These are phyloP conservation scores for Megalopta genalis DNA, from an alignment of 1,140 invertebrate genomes.

Conservation along the genomic window DNA sequence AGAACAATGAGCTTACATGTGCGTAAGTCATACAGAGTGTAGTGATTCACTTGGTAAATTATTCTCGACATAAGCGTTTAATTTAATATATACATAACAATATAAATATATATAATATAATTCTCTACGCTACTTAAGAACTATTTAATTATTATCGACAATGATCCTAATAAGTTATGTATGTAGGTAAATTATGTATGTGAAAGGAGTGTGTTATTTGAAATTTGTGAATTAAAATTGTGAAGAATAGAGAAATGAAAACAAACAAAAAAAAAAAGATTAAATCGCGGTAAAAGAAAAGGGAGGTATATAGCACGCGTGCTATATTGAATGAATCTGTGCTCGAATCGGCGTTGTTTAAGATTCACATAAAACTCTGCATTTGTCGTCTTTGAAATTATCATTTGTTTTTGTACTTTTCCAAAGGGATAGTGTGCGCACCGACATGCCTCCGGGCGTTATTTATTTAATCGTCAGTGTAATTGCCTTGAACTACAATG, in stretches of 20 bases:
- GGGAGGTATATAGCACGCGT: neutral
- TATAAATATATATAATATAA: constrained; percentile 36
- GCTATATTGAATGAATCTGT: neutral
- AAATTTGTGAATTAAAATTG: constrained; percentile 24
- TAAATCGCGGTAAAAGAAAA: neutral
- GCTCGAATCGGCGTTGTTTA: neutral
- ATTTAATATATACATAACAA: constrained; percentile 26
- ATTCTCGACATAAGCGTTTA: constrained; percentile 41
- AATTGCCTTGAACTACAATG: constrained; percentile 35
- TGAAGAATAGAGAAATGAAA: constrained; percentile 37
- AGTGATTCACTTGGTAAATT: constrained; percentile 46
- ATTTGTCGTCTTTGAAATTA: constrained; percentile 44
- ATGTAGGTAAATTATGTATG: constrained; percentile 48
- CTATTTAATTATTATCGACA: constrained; percentile 46
- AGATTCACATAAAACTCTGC: constrained; percentile 22
- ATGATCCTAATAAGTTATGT: constrained; percentile 50
- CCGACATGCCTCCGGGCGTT: constrained; percentile 6
- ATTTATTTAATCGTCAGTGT: constrained; percentile 42
- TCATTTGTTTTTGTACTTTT: constrained; percentile 60
- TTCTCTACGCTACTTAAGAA: constrained; percentile 36
- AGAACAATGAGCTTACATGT: constrained; percentile 28
- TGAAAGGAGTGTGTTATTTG: constrained; percentile 51
- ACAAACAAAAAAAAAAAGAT: neutral
- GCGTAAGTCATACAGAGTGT: constrained; percentile 40
- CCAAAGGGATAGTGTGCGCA: constrained; percentile 11